Percentiles rank a stretch among this genome's conserved stretches.
Conservation (phyloP, 2,113 vertebrate species). For the Cochlearius cochlearius region DNA sequence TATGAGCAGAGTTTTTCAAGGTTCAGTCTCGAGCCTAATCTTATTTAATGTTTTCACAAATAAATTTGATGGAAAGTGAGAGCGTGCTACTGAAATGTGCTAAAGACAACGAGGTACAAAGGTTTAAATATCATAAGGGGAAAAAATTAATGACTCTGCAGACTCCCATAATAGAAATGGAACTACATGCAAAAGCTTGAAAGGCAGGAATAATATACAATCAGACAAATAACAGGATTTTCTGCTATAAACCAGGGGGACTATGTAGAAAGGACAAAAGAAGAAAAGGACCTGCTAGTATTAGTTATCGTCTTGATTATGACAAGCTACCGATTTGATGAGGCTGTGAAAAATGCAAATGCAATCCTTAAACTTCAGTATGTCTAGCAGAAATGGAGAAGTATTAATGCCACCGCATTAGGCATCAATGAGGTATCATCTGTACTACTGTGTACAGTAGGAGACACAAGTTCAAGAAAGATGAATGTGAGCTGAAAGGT, state of each 20-base stretch:
- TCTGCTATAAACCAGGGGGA: neutral
- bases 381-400: slow-evolving; percentile 29
- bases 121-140: neutral
- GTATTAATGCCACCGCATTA: neutral
- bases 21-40: neutral
- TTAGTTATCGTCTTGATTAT: neutral
- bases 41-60: neutral
- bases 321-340: neutral
- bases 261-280: neutral
- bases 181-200: neutral
- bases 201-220: neutral
- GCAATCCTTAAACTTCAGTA: neutral
- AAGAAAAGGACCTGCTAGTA: neutral
- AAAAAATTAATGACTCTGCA: neutral
- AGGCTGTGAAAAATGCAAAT: neutral
- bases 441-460: neutral
- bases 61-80: neutral
- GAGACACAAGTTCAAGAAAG: neutral
- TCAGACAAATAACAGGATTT: neutral
- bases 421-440: neutral
- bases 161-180: neutral
- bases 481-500: neutral
- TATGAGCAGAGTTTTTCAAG: neutral
- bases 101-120: neutral
- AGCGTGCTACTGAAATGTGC: neutral